These are phyloP conservation scores for Anomalospiza imberbis DNA, from an alignment of 2,797 vertebrate genomes.

Conservation along the genomic window DNA sequence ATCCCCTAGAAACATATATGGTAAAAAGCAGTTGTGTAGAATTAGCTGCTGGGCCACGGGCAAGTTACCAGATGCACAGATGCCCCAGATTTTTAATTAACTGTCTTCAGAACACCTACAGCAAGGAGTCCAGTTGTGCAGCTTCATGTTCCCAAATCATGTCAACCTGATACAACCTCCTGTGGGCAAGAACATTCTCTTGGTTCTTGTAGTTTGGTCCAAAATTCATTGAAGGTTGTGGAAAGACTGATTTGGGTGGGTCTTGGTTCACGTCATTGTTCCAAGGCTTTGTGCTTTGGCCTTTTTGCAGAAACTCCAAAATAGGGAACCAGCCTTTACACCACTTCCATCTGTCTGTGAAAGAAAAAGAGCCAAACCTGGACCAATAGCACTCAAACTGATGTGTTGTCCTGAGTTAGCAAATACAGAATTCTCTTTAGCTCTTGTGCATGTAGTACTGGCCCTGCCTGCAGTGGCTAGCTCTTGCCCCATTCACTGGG, in stretches of 20 bases:
- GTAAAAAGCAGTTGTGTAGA: neutral
- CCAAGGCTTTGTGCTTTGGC: neutral
- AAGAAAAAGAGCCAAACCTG: neutral
- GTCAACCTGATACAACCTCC: neutral
- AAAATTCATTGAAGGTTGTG: neutral
- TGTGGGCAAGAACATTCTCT: neutral
- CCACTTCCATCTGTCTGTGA: neutral
- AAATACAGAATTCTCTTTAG: neutral
- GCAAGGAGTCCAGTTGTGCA: neutral
- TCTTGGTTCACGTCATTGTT: neutral
- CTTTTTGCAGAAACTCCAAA: neutral
- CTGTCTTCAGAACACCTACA: neutral
- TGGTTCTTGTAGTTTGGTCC: neutral
- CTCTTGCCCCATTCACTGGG: neutral
- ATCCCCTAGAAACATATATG: neutral
- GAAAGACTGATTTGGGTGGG: neutral
- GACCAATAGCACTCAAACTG: neutral
- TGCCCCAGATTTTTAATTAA: neutral
- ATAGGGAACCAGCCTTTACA: neutral
- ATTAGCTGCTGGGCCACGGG: neutral
- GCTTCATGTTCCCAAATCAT: neutral
- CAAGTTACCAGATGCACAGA: neutral
- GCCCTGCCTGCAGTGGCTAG: neutral
- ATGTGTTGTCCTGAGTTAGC: neutral
- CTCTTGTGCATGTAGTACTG: neutral